These are phyloP conservation scores for Epistrophella euchroma DNA, from an alignment of 2,888 invertebrate species.

Conservation along the genomic window DNA sequence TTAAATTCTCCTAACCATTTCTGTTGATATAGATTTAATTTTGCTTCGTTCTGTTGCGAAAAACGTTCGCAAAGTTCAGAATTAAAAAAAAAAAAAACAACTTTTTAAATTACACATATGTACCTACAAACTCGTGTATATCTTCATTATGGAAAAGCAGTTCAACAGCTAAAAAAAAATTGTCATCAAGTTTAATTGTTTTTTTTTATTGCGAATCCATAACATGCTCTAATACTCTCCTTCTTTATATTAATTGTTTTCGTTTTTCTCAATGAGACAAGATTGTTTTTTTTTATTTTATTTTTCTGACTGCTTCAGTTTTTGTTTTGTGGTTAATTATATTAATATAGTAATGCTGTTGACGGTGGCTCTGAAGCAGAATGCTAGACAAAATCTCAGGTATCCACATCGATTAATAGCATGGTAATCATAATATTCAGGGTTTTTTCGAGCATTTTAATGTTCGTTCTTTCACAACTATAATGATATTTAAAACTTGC, in stretches of 20 bases:
- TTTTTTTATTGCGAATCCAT: not conserved
- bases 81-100: too few relatives aligned
- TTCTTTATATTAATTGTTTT: conserved; percentile 44
- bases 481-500: not conserved
- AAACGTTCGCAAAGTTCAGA: too few relatives aligned
- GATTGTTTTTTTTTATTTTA: conserved; percentile 30
- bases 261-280: conserved; percentile 65
- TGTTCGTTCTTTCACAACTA: not conserved
- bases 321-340: conserved; percentile 22
- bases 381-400: not conserved
- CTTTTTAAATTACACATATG: too few relatives aligned
- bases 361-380: not conserved
- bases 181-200: not conserved
- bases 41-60: too few relatives aligned
- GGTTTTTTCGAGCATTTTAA: not conserved
- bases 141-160: too few relatives aligned
- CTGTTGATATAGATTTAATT: too few relatives aligned
- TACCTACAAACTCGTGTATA: too few relatives aligned
- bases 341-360: not conserved
- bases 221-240: not conserved
- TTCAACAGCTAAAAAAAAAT: too few relatives aligned
- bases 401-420: not conserved
- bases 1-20: too few relatives aligned
- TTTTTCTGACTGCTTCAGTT: not conserved
- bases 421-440: conserved; percentile 9